These are phyloP conservation scores for Brachyptera risi DNA, from an alignment of 2,888 invertebrate genomes.

Conservation along the genomic window DNA sequence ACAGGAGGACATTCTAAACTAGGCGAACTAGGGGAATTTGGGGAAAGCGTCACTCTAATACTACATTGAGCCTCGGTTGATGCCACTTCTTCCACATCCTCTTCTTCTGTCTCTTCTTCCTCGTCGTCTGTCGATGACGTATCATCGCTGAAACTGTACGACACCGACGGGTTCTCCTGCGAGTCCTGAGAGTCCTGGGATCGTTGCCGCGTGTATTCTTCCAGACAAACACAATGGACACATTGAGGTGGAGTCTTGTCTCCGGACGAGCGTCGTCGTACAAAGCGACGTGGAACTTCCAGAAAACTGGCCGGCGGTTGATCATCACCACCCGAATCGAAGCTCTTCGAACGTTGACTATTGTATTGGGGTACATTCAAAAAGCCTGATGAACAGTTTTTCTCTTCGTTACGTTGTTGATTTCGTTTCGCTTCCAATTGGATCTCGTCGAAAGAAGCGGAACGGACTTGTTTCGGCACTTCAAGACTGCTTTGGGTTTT, in stretches of 20 bases:
- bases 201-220: conserved; percentile 23
- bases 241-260: conserved; percentile 48
- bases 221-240: conserved; percentile 57
- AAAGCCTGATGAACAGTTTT: conserved; percentile 34
- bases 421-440: conserved; percentile 68
- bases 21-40: conserved; percentile 44
- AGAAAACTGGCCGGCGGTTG: conserved; percentile 57
- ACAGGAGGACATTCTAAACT: conserved; percentile 41
- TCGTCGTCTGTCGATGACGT: conserved; percentile 45
- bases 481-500: conserved; percentile 88
- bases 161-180: conserved; percentile 48
- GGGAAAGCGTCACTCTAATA: conserved; percentile 59
- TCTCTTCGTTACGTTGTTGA: conserved; percentile 43
- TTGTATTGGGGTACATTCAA: conserved; percentile 33
- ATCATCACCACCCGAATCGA: conserved; percentile 64
- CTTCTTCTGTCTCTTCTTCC: conserved; percentile 34
- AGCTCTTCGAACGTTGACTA: conserved; percentile 71
- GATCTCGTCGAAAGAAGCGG: conserved; percentile 87
- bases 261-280: conserved; percentile 51
- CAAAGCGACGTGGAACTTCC: conserved; percentile 52
- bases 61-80: conserved; percentile 50
- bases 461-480: conserved; percentile 85
- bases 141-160: conserved; percentile 49
- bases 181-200: conserved; percentile 41
- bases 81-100: conserved; percentile 38